A percentile compares a stretch with the other conserved stretches of the same genome.
These are phyloP conservation scores for Orycteropus afer DNA, from an alignment of 2,113 vertebrate genomes.

Conservation along the genomic window DNA sequence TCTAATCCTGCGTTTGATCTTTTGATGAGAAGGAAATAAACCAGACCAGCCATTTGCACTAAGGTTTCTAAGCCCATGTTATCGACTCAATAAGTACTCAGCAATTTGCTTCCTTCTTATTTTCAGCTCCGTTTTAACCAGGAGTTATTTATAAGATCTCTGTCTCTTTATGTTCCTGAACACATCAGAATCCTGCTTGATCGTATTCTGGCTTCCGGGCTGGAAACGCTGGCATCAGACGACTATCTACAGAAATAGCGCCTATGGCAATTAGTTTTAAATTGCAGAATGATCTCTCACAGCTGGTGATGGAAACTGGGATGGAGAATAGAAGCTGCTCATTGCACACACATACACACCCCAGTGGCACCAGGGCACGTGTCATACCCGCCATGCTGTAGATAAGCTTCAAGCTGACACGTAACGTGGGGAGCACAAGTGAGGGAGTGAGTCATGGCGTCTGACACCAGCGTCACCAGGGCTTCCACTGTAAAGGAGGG, in stretches of 20 bases:
- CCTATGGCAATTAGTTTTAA: not conserved
- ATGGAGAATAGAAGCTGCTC: not conserved
- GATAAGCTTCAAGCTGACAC: not conserved
- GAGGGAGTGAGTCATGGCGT: not conserved
- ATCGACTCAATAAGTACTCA: conserved; percentile 64
- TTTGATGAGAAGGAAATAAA: conserved; percentile 65
- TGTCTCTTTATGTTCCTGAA: conserved; percentile 51
- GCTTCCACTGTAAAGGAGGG: not conserved
- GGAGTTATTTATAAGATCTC: conserved; percentile 73
- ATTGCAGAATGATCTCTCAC: not conserved
- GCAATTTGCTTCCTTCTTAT: conserved; percentile 66
- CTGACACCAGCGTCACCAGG: conserved; percentile 31
- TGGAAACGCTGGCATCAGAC: not conserved
- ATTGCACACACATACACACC: too few species aligned
- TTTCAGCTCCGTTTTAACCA: conserved; percentile 65
- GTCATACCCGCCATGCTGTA: not conserved
- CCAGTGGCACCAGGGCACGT: not conserved
- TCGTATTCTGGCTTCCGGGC: not conserved
- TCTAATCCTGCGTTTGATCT: conserved; percentile 37
- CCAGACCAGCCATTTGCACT: conserved; percentile 67
- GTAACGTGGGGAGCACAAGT: not conserved
- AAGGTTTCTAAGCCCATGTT: conserved; percentile 60
- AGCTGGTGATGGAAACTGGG: not conserved
- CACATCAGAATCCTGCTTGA: conserved; percentile 33
- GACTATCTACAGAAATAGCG: not conserved